phyloP scores from a whole-genome alignment of 2,797 vertebrate genomes.

The Takifugu rubripes region DNA sequence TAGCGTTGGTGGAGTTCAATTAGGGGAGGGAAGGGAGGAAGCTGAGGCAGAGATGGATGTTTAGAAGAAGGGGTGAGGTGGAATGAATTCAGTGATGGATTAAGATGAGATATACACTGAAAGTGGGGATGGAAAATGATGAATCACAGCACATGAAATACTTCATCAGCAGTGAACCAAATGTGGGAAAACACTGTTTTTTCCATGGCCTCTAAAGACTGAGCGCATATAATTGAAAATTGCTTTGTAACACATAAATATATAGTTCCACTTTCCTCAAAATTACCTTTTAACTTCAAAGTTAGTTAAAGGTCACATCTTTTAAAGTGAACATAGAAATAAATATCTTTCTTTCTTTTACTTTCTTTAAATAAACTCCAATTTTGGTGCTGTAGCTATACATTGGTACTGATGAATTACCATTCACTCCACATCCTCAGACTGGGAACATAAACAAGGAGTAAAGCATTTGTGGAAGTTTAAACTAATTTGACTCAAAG shows the following conservation, averaged over 20 bases:
- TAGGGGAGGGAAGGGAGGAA: slow-evolving; percentile 26
- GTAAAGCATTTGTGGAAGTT: too few relatives aligned
- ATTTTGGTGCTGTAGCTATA: slow-evolving; percentile 35
- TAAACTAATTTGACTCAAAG: slow-evolving; percentile 7
- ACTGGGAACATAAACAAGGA: slow-evolving; percentile 17
- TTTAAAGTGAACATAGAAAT: slow-evolving; percentile 45
- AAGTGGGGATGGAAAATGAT: slow-evolving; percentile 28
- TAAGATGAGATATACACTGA: slow-evolving; percentile 29
- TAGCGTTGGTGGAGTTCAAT: slow-evolving; percentile 32
- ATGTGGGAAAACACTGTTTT: slow-evolving; percentile 2
- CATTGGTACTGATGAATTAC: slow-evolving; percentile 32
- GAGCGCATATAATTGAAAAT: slow-evolving; percentile 14
- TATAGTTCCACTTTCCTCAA: background rate
- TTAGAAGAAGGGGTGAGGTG: slow-evolving; percentile 28
- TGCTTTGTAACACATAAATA: slow-evolving; percentile 11
- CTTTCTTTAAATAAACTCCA: slow-evolving; percentile 47
- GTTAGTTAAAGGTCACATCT: slow-evolving; percentile 12
- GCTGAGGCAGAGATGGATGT: slow-evolving; percentile 30
- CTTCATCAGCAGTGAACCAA: slow-evolving; percentile 8
- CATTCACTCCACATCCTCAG: slow-evolving; percentile 15
- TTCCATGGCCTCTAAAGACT: too few relatives aligned
- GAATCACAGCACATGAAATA: slow-evolving; percentile 19
- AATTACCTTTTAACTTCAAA: slow-evolving; percentile 15
- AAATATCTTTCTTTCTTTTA: slow-evolving; percentile 28
- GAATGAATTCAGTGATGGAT: slow-evolving; percentile 44